Evolutionary conservation across 2,113 vertebrate species (phyloP).

Genomic region (Carollia perspicillata): DNA sequence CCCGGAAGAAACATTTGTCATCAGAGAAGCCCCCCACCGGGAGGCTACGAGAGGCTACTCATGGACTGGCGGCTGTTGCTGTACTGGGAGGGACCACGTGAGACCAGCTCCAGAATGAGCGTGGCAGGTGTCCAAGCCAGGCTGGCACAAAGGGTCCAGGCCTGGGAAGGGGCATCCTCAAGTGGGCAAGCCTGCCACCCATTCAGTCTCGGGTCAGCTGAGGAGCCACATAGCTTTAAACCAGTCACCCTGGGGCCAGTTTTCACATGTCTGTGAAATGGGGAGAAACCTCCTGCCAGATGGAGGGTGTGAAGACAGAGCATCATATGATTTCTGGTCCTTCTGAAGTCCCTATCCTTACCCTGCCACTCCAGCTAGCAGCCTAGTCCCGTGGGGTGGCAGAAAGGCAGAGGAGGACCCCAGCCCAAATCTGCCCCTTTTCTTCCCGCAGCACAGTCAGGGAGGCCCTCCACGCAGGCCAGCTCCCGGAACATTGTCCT

Average conservation of each 20-base stretch:
- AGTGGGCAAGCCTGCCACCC: neutral
- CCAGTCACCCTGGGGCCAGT: neutral
- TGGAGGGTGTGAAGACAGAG: neutral
- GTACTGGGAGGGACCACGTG: neutral
- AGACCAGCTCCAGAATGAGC: neutral
- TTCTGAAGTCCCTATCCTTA: neutral
- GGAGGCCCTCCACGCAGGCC: neutral
- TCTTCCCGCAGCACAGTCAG: neutral
- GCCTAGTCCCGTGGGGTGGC: neutral
- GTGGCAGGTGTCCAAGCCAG: neutral
- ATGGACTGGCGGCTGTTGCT: neutral
- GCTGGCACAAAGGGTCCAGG: neutral
- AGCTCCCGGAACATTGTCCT: neutral
- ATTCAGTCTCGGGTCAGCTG: neutral
- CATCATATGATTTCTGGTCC: neutral
- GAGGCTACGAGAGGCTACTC: neutral
- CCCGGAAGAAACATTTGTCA: neutral
- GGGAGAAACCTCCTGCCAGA: neutral
- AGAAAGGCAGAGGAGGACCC: neutral
- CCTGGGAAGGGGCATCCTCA: neutral
- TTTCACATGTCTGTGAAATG: neutral
- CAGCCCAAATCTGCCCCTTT: neutral
- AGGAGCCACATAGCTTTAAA: neutral
- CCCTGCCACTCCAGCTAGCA: neutral
- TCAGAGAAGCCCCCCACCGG: neutral